Percentiles rank a stretch among this genome's conserved stretches.
phyloP scores from a whole-genome alignment of 2,888 invertebrate species.

The Epinotia brunnichana region DNA sequence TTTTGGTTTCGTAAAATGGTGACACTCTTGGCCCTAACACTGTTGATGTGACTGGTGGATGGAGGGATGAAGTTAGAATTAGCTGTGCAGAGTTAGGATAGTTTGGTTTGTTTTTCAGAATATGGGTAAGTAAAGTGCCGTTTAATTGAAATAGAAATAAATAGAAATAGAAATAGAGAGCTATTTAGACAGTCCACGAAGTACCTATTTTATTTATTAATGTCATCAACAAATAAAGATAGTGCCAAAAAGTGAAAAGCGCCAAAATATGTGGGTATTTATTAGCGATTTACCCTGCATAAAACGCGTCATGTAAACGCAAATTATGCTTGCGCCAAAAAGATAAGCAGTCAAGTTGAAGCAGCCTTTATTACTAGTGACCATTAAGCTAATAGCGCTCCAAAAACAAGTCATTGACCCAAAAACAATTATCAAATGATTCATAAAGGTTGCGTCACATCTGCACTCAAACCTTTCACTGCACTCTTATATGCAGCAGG shows the following conservation, averaged over 20 bases:
- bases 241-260: too few relatives aligned
- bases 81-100: too few relatives aligned
- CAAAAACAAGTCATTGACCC: slow-evolving; percentile 26
- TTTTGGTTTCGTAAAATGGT: not conserved
- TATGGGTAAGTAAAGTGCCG: too few relatives aligned
- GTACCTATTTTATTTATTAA: too few relatives aligned
- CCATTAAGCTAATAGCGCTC: slow-evolving; percentile 19
- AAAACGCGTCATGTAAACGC: not conserved
- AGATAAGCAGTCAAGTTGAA: slow-evolving; percentile 6
- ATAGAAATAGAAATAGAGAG: too few relatives aligned
- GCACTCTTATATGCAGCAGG: slow-evolving; percentile 54
- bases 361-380: slow-evolving; percentile 11
- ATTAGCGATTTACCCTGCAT: not conserved
- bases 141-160: too few relatives aligned
- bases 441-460: slow-evolving; percentile 34
- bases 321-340: slow-evolving; percentile 1
- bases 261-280: too few relatives aligned
- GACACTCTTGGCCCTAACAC: too few relatives aligned
- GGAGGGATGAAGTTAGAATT: too few relatives aligned
- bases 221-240: too few relatives aligned
- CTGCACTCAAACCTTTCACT: slow-evolving; percentile 59
- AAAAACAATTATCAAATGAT: slow-evolving; percentile 24
- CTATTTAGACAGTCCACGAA: too few relatives aligned
- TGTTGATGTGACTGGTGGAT: not conserved
- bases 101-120: too few relatives aligned